Evolutionary conservation across 2,797 vertebrate species (phyloP).

Genomic region (Crypturellus tataupa): DNA sequence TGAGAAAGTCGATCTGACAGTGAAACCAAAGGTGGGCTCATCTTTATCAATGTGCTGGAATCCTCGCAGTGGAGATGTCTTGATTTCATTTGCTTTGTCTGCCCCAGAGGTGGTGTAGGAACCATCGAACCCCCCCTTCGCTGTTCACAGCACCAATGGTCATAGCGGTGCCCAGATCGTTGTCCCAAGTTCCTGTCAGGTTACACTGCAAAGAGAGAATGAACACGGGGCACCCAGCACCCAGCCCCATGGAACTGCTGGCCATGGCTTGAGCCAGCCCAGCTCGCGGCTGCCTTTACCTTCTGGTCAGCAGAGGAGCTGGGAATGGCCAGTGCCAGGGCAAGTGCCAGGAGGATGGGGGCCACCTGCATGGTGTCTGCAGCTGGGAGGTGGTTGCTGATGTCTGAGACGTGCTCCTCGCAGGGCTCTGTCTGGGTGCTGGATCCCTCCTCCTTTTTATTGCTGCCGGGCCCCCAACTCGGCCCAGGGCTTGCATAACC

Average conservation of each 20-base stretch:
- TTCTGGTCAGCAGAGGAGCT: too few species aligned
- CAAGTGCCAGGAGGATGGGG: background rate
- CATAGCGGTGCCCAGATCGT: slow-evolving; percentile 61
- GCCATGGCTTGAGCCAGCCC: too few species aligned
- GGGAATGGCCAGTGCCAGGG: background rate
- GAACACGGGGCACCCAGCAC: fast-evolving
- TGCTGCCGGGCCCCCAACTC: too few species aligned
- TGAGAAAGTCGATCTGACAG: slow-evolving; percentile 14
- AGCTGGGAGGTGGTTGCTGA: background rate
- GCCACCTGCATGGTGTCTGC: background rate
- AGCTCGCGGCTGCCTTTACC: fast-evolving
- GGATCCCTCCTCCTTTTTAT: too few species aligned
- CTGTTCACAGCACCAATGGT: fast-evolving
- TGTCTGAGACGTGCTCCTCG: background rate
- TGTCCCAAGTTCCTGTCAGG: background rate
- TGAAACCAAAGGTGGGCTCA: slow-evolving; percentile 38
- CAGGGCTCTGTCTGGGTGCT: background rate
- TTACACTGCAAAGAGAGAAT: background rate
- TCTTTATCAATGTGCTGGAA: fast-evolving
- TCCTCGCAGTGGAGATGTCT: background rate
- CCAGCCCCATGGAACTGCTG: background rate
- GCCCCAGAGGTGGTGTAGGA: background rate
- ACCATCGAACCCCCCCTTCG: fast-evolving
- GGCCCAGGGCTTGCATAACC: too few species aligned
- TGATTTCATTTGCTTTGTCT: background rate